Conservation (phyloP, 2,113 vertebrate species). For the Callorhinus ursinus region DNA sequence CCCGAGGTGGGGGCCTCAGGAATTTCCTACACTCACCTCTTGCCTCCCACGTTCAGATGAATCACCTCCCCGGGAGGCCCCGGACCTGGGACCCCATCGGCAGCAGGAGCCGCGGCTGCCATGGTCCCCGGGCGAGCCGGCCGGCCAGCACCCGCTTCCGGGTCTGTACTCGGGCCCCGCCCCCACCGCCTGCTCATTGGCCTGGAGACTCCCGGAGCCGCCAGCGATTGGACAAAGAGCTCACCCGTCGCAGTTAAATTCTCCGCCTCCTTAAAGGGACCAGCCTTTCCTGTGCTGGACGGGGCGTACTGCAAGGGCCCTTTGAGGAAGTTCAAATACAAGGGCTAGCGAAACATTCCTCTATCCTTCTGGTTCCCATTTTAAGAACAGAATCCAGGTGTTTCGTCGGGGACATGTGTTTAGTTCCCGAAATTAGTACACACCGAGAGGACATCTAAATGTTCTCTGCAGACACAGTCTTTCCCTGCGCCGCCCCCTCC, state of each 20-base stretch:
- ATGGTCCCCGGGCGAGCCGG: slow-evolving; percentile 62
- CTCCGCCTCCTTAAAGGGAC: slow-evolving; percentile 67
- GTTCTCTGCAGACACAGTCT: not conserved
- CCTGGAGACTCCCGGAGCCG: rapidly evolving
- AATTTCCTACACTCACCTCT: slow-evolving; percentile 74
- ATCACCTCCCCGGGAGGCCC: slow-evolving; percentile 79
- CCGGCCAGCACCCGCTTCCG: slow-evolving; percentile 69
- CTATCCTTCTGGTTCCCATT: not conserved
- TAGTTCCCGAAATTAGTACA: not conserved
- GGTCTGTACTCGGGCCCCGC: slow-evolving; percentile 50
- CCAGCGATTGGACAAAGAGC: slow-evolving; percentile 23
- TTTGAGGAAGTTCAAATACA: slow-evolving; percentile 18
- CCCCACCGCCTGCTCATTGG: slow-evolving; percentile 21
- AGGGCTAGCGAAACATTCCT: not conserved
- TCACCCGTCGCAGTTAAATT: not conserved
- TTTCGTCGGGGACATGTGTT: not conserved
- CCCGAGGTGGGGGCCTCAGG: not conserved
- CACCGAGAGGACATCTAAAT: not conserved
- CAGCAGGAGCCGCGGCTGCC: slow-evolving; percentile 30
- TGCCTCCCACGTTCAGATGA: slow-evolving; percentile 85
- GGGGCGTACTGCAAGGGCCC: not conserved
- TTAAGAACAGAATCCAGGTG: not conserved
- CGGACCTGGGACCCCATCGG: slow-evolving; percentile 21
- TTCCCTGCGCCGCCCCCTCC: not conserved
- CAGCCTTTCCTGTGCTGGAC: slow-evolving; percentile 9